Evolutionary conservation across 2,113 vertebrate genomes (phyloP), one percentile per base, ranked within the genome.

Genomic region (Oncorhynchus masou): DNA sequence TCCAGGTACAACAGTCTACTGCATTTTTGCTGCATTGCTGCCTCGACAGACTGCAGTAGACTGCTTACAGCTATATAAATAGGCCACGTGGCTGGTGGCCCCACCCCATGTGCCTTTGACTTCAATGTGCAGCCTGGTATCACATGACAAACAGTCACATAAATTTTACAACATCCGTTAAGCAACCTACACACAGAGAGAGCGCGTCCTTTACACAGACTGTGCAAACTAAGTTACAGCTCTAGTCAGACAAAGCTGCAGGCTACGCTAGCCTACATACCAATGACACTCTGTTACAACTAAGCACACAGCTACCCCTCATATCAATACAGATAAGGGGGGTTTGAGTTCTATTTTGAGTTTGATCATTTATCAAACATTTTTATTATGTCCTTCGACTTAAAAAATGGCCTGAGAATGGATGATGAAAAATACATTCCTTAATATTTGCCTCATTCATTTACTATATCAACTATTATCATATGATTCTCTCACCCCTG

Each of bases 21-120:
- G 71, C 71, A 75, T 57, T 74, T 66, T 48, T 60, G 22, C 64
- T 75, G 72, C 67, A 75, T 15, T 85, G 65, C 77, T 84, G 77
- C 67, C 54, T 66, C 71, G 31, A 24, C 71, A 25, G 72, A 65
- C 78, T 79, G 76, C 80, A 84, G 54, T 27, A 67, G 20, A 73
- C 59, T 62, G 75, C 64, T 45, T 45, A 76, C 49, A 49, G 51
- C 31, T 19, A 51, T 20, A 65, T 81, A 78, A 76, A 75, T 34
- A 68, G 49, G 48, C 22, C 25, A 29, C 25, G 22, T 27, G 2
- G 27, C 15, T 54, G 51, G 51, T 65, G 39, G 34, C 15, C 68
- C 70, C 57, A 59, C 34, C 72, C 15, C 24, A 49, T 11, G 20
- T 20, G 67, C 19, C 5, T n/a, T 70, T 51, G 27, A 27, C 22